Base-by-base conservation (phyloP, 2,888 invertebrate species). In the Hirtodrosophila histrioides region DNA sequence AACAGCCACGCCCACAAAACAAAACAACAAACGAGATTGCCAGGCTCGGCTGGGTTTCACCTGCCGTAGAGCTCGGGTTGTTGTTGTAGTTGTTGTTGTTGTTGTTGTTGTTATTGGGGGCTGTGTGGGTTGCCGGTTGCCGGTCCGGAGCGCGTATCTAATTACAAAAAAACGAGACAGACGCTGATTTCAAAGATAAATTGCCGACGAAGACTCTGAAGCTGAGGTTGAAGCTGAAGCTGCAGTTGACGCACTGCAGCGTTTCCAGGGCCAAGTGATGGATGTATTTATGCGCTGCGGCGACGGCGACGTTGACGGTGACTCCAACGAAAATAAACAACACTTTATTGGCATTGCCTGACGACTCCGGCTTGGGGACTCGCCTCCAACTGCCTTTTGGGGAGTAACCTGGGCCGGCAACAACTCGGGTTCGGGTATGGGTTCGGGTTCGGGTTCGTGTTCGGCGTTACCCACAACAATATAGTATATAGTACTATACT, bases 101-200 rank as follows among this genome's bases (percentile, higher is more conserved):
- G 29, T 48, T 23, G 49, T 29, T 58, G n/a, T 24, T 51, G 54
- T 51, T 27, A 55, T 51, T 49, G 64, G 44, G 66, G 58, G 78
- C 51, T 67, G 84, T 84, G 80, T 86, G 84, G 80, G 86, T 77
- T 74, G 80, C 64, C 48, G 60, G 17, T 17, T 17, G 17, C 17
- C 27, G 3, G 46, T 53, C 44, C 69, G 50, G 62, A 27, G 63
- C 84, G 86, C 86, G 80, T 81, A 81, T 81, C 80, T 81, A 86
- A 81, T 81, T 81, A 81, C 86, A 86, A 84, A 78, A 77, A 66
- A 86, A 71, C 61, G 66, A 86, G 84, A 74, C 84, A 84, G 81
- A 74, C 81, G 86, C 85, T 84, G 88, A 84, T 84, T 84, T 84
- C 83, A 84, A 84, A 84, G 83, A 84, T 84, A 84, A 88, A 84